Evolutionary conservation across 2,797 vertebrate genomes (phyloP).

Genomic region (Percopsis omiscomaycus): DNA sequence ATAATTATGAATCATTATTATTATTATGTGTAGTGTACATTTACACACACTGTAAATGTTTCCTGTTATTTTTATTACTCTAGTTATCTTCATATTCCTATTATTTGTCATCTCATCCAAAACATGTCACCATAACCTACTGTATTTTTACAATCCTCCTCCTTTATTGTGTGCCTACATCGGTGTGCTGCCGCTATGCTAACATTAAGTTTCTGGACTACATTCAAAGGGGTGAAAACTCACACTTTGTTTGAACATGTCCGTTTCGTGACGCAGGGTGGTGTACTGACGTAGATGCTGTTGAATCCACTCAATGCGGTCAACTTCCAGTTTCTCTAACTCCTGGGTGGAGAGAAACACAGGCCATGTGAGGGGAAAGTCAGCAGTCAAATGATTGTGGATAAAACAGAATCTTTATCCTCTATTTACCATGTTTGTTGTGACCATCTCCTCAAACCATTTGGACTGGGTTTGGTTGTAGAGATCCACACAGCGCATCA

Average conservation of each 20-base stretch:
- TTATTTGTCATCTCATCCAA: too few species aligned
- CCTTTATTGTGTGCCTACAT: too few species aligned
- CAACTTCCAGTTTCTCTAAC: conserved; percentile 94
- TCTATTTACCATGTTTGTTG: conserved; percentile 86
- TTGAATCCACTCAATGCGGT: conserved; percentile 94
- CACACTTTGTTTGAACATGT: conserved; percentile 99
- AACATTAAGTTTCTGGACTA: not conserved
- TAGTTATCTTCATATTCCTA: too few species aligned
- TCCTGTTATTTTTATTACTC: too few species aligned
- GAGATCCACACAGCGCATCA: conserved; percentile 96
- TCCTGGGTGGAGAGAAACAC: conserved; percentile 76
- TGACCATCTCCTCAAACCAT: conserved; percentile 99
- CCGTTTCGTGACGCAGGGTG: conserved; percentile 92
- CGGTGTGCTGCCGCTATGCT: too few species aligned
- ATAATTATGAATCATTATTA: too few species aligned
- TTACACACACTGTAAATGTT: too few species aligned
- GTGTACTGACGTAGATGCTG: conserved; percentile 95
- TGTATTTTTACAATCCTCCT: too few species aligned
- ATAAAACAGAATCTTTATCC: not conserved
- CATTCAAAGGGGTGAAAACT: conserved; percentile 56
- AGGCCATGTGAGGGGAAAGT: not conserved
- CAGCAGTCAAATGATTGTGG: not conserved
- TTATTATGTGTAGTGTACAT: too few species aligned
- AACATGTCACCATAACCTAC: too few species aligned
- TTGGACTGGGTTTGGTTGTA: conserved; percentile 98